Evolutionary conservation across 1,140 invertebrate genomes (phyloP).

Genomic region (Spodoptera litura): DNA sequence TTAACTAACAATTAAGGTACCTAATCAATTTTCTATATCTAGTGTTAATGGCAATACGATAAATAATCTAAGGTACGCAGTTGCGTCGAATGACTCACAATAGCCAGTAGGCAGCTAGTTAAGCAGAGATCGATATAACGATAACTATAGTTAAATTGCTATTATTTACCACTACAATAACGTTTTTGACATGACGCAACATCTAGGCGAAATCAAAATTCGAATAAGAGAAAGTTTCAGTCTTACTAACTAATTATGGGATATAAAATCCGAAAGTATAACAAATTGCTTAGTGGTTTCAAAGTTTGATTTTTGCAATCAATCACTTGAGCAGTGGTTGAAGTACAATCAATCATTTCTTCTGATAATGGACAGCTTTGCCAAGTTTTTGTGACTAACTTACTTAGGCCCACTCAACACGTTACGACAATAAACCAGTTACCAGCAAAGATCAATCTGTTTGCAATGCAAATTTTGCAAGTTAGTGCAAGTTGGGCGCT

Average conservation of each 20-base stretch:
- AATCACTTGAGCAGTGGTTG: slow-evolving; percentile 54
- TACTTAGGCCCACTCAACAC: slow-evolving; percentile 27
- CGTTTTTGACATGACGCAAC: slow-evolving; percentile 48
- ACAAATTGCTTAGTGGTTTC: slow-evolving; percentile 68
- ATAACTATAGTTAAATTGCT: slow-evolving; percentile 36
- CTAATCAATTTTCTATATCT: slow-evolving; percentile 24
- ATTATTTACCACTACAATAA: slow-evolving; percentile 38
- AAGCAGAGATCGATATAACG: slow-evolving; percentile 26
- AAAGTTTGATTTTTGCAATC: slow-evolving; percentile 58
- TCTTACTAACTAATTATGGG: slow-evolving; percentile 64
- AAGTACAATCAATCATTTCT: slow-evolving; percentile 51
- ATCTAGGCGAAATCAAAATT: slow-evolving; percentile 37
- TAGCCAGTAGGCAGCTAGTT: slow-evolving; percentile 25
- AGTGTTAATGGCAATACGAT: slow-evolving; percentile 36
- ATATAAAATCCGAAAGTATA: slow-evolving; percentile 71
- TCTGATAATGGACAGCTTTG: slow-evolving; percentile 25
- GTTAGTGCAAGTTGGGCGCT: neutral
- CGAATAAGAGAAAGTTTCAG: slow-evolving; percentile 68
- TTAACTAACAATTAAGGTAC: slow-evolving; percentile 24
- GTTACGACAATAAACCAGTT: slow-evolving; percentile 29
- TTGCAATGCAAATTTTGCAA: slow-evolving; percentile 29
- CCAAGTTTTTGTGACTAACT: slow-evolving; percentile 28
- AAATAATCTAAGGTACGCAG: slow-evolving; percentile 42
- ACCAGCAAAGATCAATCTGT: slow-evolving; percentile 11
- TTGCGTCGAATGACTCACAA: slow-evolving; percentile 31